Percentiles rank a stretch among this genome's conserved stretches.
Evolutionary conservation across 2,113 vertebrate genomes (phyloP).

Genomic region (Bettongia penicillata): DNA sequence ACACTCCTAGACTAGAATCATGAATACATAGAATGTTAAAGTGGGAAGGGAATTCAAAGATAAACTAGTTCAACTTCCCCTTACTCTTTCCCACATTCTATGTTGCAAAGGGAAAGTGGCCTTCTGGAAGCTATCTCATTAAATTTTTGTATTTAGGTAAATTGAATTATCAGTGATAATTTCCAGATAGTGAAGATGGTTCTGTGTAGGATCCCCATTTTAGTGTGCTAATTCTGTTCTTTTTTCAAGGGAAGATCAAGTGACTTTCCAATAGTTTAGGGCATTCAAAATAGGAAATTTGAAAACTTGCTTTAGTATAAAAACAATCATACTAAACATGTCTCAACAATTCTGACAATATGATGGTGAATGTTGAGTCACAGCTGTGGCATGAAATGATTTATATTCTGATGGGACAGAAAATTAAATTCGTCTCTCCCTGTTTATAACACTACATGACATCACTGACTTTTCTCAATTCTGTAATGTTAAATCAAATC

Average conservation of each 20-base stretch:
- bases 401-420: not conserved
- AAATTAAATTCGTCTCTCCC: not conserved
- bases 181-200: not conserved
- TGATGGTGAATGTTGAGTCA: not conserved
- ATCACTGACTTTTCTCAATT: not conserved
- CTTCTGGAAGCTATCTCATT: not conserved
- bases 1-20: not conserved
- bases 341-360: not conserved
- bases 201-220: not conserved
- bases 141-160: not conserved
- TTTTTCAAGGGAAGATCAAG: not conserved
- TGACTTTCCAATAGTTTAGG: not conserved
- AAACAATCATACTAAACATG: not conserved
- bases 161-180: not conserved
- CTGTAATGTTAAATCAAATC: not conserved
- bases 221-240: not conserved
- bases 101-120: not conserved
- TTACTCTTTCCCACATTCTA: not conserved
- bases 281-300: not conserved
- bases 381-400: not conserved
- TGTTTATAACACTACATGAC: not conserved
- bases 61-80: not conserved
- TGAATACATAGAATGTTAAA: too few species aligned
- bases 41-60: not conserved
- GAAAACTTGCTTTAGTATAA: not conserved